phyloP scores from a whole-genome alignment of 2,888 invertebrate species.

The Lochmaea crataegi region DNA sequence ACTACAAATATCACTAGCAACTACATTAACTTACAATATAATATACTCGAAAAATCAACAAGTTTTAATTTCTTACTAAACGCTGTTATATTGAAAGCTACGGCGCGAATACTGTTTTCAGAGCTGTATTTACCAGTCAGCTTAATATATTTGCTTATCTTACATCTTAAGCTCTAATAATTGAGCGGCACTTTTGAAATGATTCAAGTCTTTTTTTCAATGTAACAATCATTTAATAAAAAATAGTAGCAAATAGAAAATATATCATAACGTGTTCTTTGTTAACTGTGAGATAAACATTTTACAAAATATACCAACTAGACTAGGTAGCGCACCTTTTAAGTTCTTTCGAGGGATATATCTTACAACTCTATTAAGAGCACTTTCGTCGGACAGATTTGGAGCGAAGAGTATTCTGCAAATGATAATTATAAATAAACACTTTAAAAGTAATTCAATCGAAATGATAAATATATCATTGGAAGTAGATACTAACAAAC shows the following conservation, averaged over 20 bases:
- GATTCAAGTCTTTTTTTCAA: neutral
- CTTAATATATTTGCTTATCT: neutral
- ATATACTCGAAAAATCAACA: conserved; percentile 15
- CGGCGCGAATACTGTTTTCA: neutral
- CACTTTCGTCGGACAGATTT: conserved; percentile 63
- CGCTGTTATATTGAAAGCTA: neutral
- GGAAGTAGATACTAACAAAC: too few species aligned
- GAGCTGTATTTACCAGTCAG: neutral
- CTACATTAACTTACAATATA: neutral
- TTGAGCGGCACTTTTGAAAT: neutral
- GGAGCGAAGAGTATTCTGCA: conserved; percentile 26
- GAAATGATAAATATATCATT: too few species aligned
- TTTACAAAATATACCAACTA: conserved; percentile 52
- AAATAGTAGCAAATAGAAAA: conserved; percentile 2
- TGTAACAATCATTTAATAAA: conserved; percentile 9
- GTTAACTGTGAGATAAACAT: conserved; percentile 32
- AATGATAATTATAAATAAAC: conserved; percentile 22
- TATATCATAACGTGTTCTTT: conserved; percentile 8
- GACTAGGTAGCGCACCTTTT: conserved; percentile 51
- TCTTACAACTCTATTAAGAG: conserved; percentile 62
- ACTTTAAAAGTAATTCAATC: neutral
- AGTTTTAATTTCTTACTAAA: neutral
- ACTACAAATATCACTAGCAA: conserved; percentile 1
- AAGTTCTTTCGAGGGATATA: conserved; percentile 35
- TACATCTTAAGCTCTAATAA: neutral